Base-by-base conservation (phyloP, 1,140 invertebrate species). In the Helicoverpa armigera region DNA sequence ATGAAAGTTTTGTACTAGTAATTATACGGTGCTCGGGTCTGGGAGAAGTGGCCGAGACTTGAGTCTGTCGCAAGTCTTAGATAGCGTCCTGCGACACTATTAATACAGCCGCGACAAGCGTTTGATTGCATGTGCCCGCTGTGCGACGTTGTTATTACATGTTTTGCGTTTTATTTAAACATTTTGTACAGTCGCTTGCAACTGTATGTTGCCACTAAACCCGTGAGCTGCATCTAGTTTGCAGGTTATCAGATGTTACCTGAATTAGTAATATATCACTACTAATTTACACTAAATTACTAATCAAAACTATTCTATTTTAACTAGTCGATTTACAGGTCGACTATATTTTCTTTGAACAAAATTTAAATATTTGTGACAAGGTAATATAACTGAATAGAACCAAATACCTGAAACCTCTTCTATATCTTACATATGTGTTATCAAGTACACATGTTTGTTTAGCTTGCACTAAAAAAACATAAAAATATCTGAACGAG, bases 1-100 rank as follows among this genome's bases (percentile, higher is more conserved):
- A 94, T 92, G 90, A 89, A 90, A 92, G 88, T 91, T 90, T 91
- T 88, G 89, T 88, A 83, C 86, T 84, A 86, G 88, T 94, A 91
- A 93, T 93, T 90, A 89, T 85, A 92, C 60, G 61, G 75, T 65
- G 81, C 50, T 53, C 74, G 31, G 51, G 48, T 43, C 60, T 65
- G 23, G 58, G 73, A 75, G 73, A 75, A 83, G 86, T 83, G 70
- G 84, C 79, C 81, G 65, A 77, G 51, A 43, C n/a, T 43, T 13
- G 51, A n/a, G 53, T 31, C 67, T 79, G 80, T 77, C 82, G 79
- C 53, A 76, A 70, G 70, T 84, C 87, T 91, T 86, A 84, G 89
- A 91, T 91, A 91, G 85, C 79, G 70, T 79, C 80, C 77, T 72
- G 86, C 85, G 90, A 92, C 87, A 88, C 83, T 88, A 77, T 77